Evolutionary conservation across 2,797 vertebrate genomes (phyloP).

Genomic region (Limosa lapponica): DNA sequence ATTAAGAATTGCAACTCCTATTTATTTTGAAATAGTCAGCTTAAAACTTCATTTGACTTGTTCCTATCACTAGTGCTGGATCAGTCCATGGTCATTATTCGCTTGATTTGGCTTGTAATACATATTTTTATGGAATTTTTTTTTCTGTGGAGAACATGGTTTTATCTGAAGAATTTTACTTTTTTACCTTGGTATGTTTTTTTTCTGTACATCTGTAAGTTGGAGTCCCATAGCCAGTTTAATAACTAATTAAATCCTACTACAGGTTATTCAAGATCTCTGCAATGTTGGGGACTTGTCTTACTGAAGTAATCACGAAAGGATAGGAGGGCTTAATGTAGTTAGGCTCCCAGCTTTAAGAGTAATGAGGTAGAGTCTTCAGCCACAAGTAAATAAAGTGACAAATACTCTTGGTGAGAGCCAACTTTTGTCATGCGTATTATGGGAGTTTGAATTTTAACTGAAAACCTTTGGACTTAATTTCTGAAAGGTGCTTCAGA

Average conservation of each 20-base stretch:
- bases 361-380: neutral
- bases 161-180: neutral
- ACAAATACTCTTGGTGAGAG: neutral
- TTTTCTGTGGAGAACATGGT: neutral
- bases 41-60: neutral
- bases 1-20: neutral
- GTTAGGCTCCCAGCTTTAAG: neutral
- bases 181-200: neutral
- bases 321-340: neutral
- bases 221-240: neutral
- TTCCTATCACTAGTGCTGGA: neutral
- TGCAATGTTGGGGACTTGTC: neutral
- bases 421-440: accelerated
- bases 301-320: neutral
- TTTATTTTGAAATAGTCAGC: neutral
- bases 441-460: neutral
- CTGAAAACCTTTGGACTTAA: neutral
- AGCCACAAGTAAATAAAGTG: neutral
- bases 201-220: neutral
- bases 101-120: neutral
- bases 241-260: neutral
- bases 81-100: neutral
- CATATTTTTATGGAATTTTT: neutral
- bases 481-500: neutral
- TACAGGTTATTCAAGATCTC: neutral